phyloP scores from a whole-genome alignment of 2,113 vertebrate species.

The pig (Sus scrofa) region T2T-Sscrofa CM000817.6:145099001-145099500 shows the following conservation, averaged over 20 bases:
- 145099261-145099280: constrained; percentile 34
- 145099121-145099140: constrained; percentile 11
- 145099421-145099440: constrained; percentile 56
- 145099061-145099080: constrained; percentile 47
- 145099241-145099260: constrained; percentile 18
- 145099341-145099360: constrained; percentile 78
- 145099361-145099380: constrained; percentile 74
- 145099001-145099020: background rate
- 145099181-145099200: constrained; percentile 26
- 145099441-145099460: background rate
- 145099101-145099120: background rate
- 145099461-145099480: constrained; percentile 53
- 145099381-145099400: constrained; percentile 80
- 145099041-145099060: constrained; percentile 34
- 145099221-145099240: constrained; percentile 50
- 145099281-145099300: constrained; percentile 66
- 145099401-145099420: constrained; percentile 77
- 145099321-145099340: constrained; percentile 73
- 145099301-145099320: constrained; percentile 76
- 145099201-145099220: constrained; percentile 53
- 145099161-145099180: constrained; percentile 7
- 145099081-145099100: background rate
- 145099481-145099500: constrained; percentile 27
- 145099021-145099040: background rate
- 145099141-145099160: background rate